phyloP scores from a whole-genome alignment of 2,888 invertebrate species.

The Eledone cirrhosa region DNA sequence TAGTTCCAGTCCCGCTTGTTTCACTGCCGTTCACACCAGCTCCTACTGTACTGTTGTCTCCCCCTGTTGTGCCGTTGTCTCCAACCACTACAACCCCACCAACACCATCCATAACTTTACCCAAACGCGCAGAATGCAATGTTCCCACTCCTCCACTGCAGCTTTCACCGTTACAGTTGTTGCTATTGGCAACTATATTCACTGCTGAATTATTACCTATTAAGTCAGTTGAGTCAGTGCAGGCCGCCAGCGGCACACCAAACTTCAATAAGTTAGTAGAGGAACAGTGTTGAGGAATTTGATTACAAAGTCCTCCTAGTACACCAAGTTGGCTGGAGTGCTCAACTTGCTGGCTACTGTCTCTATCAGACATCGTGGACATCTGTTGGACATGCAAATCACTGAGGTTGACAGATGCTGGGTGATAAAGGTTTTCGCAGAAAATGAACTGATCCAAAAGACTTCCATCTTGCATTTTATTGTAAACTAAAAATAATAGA shows the following conservation, averaged over 20 bases:
- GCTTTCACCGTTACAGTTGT: neutral
- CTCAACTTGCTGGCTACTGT: neutral
- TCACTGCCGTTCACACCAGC: constrained; percentile 11
- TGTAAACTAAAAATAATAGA: neutral
- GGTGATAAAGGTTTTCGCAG: constrained; percentile 7
- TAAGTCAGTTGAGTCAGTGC: too few species aligned
- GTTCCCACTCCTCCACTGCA: too few species aligned
- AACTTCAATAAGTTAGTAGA: too few species aligned
- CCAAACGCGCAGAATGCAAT: neutral
- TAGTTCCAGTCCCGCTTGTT: neutral
- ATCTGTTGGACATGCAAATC: constrained; percentile 10
- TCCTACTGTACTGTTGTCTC: constrained; percentile 2
- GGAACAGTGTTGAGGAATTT: too few species aligned
- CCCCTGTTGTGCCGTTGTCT: constrained; percentile 22
- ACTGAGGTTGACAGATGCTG: neutral
- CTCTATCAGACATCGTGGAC: constrained; percentile 7
- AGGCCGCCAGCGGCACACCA: too few species aligned
- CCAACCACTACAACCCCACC: constrained; percentile 24
- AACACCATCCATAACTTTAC: constrained; percentile 20
- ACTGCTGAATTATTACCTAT: neutral
- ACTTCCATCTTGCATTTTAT: constrained; percentile 25
- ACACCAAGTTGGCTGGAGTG: constrained; percentile 1
- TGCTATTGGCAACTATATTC: constrained; percentile 5
- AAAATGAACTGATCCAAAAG: constrained; percentile 13
- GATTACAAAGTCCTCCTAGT: too few species aligned